A percentile compares a stretch with the other conserved stretches of the same genome.
phyloP scores from a whole-genome alignment of 2,113 vertebrate species.

The Phylloscopus whistleri region DNA sequence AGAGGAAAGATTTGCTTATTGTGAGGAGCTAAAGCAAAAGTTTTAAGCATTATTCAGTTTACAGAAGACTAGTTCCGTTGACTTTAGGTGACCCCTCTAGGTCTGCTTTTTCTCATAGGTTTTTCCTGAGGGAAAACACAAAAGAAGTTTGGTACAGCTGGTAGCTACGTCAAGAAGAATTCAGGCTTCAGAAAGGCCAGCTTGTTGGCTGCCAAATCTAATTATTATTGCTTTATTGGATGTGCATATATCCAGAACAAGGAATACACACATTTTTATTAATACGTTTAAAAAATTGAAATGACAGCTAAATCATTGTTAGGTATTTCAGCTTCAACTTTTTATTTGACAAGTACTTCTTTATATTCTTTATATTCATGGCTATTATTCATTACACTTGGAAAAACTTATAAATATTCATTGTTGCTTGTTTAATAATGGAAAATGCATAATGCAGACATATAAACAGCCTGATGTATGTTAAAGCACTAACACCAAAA shows the following conservation, averaged over 20 bases:
- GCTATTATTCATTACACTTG: neutral
- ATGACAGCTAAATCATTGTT: neutral
- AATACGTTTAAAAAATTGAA: neutral
- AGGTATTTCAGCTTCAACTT: neutral
- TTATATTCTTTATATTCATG: neutral
- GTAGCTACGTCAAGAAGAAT: neutral
- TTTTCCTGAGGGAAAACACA: neutral
- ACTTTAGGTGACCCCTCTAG: neutral
- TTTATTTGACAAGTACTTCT: neutral
- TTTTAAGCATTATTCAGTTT: neutral
- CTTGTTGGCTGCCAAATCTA: neutral
- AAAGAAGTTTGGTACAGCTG: neutral
- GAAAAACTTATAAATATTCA: neutral
- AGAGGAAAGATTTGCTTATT: neutral
- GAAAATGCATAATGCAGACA: neutral
- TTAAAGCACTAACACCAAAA: neutral
- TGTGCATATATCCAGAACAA: neutral
- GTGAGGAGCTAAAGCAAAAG: neutral
- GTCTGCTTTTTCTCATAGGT: neutral
- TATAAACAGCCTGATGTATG: neutral
- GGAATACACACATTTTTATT: neutral
- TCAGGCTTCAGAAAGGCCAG: neutral
- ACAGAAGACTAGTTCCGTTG: neutral
- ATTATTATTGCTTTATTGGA: slow-evolving; percentile 1
- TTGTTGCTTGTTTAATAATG: neutral